Percentiles rank a stretch among this genome's conserved stretches.
Evolutionary conservation across 2,888 invertebrate genomes (phyloP).

Genomic region (Boloria euphrosyne): DNA sequence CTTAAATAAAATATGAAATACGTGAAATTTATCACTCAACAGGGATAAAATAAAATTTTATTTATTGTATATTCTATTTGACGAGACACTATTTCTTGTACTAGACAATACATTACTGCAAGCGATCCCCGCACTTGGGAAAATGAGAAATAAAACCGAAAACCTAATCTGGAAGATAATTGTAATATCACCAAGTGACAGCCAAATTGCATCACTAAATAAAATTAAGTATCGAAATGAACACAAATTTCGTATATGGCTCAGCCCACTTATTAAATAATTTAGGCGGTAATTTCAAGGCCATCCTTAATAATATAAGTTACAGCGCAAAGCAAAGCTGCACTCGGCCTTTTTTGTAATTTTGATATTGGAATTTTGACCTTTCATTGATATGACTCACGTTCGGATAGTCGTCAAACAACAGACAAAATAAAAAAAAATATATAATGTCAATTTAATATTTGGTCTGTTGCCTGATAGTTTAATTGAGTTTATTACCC

Average conservation of each 20-base stretch:
- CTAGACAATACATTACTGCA: slow-evolving; percentile 25
- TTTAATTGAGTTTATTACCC: slow-evolving; percentile 12
- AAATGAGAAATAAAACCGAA: not conserved
- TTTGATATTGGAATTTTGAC: slow-evolving; percentile 9
- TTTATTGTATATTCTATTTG: not conserved
- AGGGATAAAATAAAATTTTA: slow-evolving; percentile 24
- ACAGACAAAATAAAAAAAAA: not conserved
- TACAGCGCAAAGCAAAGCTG: slow-evolving; percentile 25
- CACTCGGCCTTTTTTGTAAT: not conserved
- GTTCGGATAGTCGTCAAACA: not conserved
- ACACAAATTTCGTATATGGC: slow-evolving; percentile 39
- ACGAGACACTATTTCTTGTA: slow-evolving; percentile 3
- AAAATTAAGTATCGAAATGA: slow-evolving; percentile 36
- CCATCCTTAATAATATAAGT: slow-evolving; percentile 24
- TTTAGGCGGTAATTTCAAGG: slow-evolving; percentile 42
- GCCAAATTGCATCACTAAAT: slow-evolving; percentile 20
- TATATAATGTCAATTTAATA: not conserved
- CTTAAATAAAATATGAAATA: slow-evolving; percentile 26
- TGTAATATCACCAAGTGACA: slow-evolving; percentile 18
- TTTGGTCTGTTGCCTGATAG: not conserved
- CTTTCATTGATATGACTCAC: slow-evolving; percentile 9
- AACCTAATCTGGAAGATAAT: slow-evolving; percentile 10
- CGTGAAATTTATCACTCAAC: slow-evolving; percentile 27
- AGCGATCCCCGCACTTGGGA: slow-evolving; percentile 14
- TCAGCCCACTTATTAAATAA: slow-evolving; percentile 39